A percentile compares a stretch with the other conserved stretches of the same genome.
These are phyloP conservation scores for Agrotis segetum DNA, from an alignment of 2,888 invertebrate species.

Conservation along the genomic window DNA sequence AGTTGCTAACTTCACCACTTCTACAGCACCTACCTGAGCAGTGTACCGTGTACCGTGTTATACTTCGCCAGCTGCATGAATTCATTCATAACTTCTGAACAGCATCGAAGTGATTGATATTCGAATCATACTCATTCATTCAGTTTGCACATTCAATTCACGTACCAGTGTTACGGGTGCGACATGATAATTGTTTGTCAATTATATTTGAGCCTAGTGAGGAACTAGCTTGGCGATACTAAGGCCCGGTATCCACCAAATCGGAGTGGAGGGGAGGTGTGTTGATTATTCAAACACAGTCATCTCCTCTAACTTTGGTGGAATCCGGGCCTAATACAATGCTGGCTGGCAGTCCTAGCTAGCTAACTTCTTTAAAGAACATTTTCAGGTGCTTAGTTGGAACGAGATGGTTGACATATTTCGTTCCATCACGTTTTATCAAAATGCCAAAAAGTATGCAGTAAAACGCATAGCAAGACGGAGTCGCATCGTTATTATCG, in stretches of 20 bases:
- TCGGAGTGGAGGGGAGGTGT: no score
- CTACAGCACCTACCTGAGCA: background rate
- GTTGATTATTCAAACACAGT: no score
- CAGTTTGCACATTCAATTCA: conserved; percentile 26
- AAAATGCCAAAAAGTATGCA: conserved; percentile 4
- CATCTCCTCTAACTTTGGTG: no score
- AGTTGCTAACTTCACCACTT: background rate
- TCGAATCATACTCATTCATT: conserved; percentile 21
- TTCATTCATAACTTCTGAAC: conserved; percentile 29
- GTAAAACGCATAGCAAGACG: background rate
- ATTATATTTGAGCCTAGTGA: background rate
- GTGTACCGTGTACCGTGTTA: background rate
- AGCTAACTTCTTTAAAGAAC: background rate
- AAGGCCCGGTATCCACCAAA: no score
- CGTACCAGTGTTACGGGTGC: conserved; percentile 19
- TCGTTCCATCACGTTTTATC: background rate
- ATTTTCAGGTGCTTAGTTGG: background rate
- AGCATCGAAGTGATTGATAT: conserved; percentile 36
- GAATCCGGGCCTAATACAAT: no score
- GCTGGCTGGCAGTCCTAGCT: background rate
- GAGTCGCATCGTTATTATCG: conserved; percentile 10
- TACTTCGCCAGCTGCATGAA: conserved; percentile 3
- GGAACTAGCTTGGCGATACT: background rate
- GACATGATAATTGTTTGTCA: conserved; percentile 20
- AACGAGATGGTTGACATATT: background rate